Evolutionary conservation across 64 coral and sea anemone species (phyloP).

Genomic region (Stylophora pistillata): DNA sequence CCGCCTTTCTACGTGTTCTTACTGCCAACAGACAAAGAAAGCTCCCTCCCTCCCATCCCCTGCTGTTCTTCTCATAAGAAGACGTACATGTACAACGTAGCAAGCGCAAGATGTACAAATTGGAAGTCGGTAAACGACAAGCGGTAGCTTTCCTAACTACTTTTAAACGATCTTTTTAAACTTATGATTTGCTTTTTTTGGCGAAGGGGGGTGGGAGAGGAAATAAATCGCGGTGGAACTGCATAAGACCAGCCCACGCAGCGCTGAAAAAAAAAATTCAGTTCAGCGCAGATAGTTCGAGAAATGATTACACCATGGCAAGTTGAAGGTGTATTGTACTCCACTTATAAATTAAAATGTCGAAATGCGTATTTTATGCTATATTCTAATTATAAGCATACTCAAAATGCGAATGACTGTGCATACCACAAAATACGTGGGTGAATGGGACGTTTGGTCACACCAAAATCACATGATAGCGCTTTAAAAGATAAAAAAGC

Average conservation of each 20-base stretch:
- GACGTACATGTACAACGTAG: neutral
- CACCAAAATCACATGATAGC: neutral
- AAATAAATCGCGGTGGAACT: too few species aligned
- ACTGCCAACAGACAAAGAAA: too few species aligned
- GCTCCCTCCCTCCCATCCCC: too few species aligned
- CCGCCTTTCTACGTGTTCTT: too few species aligned
- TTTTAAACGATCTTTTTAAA: neutral
- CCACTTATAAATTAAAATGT: neutral
- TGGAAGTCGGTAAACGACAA: too few species aligned
- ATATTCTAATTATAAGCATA: neutral
- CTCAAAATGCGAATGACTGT: neutral
- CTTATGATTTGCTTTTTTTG: neutral
- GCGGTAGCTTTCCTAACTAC: too few species aligned
- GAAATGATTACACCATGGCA: neutral
- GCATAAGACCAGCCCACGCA: neutral
- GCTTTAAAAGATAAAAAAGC: neutral
- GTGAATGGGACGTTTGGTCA: neutral
- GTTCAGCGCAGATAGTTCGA: neutral
- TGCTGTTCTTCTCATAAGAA: too few species aligned
- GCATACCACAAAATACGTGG: neutral
- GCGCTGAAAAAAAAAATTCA: neutral
- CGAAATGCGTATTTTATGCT: neutral
- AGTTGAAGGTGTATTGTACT: neutral
- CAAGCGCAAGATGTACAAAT: neutral
- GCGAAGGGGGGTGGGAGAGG: too few species aligned